phyloP scores from a whole-genome alignment of 2,797 vertebrate species.

The Hydrolagus colliei region DNA sequence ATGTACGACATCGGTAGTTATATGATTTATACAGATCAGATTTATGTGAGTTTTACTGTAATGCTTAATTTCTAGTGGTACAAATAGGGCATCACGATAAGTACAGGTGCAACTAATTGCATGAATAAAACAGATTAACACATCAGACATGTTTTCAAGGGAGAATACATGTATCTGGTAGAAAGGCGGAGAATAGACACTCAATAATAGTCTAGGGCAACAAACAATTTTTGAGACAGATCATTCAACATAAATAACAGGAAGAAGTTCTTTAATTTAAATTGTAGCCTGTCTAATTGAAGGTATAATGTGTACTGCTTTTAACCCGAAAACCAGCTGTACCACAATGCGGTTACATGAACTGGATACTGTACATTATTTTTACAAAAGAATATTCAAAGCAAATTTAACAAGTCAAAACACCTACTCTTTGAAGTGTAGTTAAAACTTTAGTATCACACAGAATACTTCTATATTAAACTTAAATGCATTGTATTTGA shows the following conservation, averaged over 20 bases:
- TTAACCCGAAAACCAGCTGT: neutral
- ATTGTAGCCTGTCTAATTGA: constrained; percentile 1
- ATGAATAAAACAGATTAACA: too few species aligned
- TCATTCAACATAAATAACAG: constrained; percentile 18
- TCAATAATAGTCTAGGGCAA: constrained; percentile 6
- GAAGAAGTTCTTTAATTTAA: neutral
- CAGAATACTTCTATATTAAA: neutral
- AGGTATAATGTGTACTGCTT: neutral
- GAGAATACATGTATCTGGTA: neutral
- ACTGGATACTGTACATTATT: neutral
- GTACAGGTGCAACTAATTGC: too few species aligned
- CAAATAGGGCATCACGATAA: too few species aligned
- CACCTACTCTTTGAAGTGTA: neutral
- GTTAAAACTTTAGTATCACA: neutral
- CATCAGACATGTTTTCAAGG: neutral
- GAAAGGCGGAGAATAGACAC: neutral
- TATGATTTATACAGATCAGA: too few species aligned
- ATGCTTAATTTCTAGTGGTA: too few species aligned
- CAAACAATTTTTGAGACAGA: neutral
- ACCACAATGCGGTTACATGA: neutral
- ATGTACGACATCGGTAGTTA: too few species aligned
- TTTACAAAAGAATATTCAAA: neutral
- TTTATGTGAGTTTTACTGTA: too few species aligned
- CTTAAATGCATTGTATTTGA: neutral
- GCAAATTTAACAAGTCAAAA: neutral